Conservation (phyloP, 2,113 vertebrate genomes). For the Chloroceryle aenea region DNA sequence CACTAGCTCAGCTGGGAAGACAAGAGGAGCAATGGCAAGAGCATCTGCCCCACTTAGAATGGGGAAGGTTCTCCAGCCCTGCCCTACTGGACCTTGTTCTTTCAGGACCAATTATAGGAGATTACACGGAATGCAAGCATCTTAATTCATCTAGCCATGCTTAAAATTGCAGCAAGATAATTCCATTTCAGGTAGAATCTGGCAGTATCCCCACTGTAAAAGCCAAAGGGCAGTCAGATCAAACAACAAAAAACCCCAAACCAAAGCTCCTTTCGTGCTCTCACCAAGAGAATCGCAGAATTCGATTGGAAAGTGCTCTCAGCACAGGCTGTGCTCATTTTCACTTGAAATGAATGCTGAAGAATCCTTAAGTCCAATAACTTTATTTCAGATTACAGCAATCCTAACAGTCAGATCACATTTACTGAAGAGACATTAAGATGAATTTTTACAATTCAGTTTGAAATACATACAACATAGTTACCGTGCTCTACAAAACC, state of each 20-base stretch:
- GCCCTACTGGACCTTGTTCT: background rate
- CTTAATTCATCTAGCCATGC: background rate
- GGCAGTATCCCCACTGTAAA: no score
- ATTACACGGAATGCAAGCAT: background rate
- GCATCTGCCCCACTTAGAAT: background rate
- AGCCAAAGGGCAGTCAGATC: no score
- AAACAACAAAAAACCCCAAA: background rate
- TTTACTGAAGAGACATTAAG: background rate
- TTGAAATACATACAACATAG: background rate
- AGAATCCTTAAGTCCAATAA: background rate
- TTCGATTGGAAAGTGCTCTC: background rate
- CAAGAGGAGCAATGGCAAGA: background rate
- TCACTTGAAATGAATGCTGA: background rate
- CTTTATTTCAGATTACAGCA: conserved; percentile 52
- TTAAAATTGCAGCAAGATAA: background rate
- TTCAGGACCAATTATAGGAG: background rate
- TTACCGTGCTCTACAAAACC: background rate
- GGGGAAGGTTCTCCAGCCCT: background rate
- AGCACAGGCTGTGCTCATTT: background rate
- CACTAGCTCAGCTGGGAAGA: background rate
- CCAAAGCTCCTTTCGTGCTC: background rate
- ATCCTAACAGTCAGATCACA: background rate
- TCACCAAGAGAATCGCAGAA: background rate
- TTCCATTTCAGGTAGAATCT: background rate
- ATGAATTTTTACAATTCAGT: conserved; percentile 1